These are phyloP conservation scores for Agriopis aurantiaria DNA, from an alignment of 2,888 invertebrate species.

Conservation along the genomic window DNA sequence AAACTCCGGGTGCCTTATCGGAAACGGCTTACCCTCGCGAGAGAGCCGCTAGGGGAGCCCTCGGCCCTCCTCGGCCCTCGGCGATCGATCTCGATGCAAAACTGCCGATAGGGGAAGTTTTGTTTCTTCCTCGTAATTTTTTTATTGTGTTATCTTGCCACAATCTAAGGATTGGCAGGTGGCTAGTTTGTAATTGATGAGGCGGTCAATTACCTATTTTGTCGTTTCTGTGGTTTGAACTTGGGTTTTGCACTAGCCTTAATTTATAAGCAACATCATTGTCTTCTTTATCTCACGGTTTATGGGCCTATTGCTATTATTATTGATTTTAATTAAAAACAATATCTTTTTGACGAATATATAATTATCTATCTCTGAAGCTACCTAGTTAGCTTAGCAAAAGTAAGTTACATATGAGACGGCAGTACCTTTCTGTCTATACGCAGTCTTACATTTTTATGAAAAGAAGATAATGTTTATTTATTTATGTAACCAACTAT, in stretches of 20 bases:
- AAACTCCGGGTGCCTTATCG: conserved; percentile 82
- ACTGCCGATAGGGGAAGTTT: conserved; percentile 72
- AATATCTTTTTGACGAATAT: too few relatives aligned
- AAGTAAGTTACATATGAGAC: too few relatives aligned
- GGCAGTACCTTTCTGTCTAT: too few relatives aligned
- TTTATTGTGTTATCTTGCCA: conserved; percentile 69
- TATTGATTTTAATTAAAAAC: too few relatives aligned
- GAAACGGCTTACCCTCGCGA: conserved; percentile 86
- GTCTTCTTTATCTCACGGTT: background rate
- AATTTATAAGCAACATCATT: background rate
- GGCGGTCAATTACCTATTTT: conserved; percentile 29
- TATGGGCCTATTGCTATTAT: background rate
- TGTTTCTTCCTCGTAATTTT: conserved; percentile 75
- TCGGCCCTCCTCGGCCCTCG: conserved; percentile 59
- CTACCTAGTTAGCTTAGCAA: too few relatives aligned
- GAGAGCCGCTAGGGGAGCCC: conserved; percentile 61
- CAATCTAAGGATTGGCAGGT: conserved; percentile 51
- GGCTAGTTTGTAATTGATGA: conserved; percentile 45
- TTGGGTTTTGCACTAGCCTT: conserved; percentile 1
- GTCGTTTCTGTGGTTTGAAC: conserved; percentile 11
- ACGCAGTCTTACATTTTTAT: background rate
- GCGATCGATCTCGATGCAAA: conserved; percentile 85
- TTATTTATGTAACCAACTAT: conserved; percentile 19
- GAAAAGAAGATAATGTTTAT: conserved; percentile 11
- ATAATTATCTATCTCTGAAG: too few relatives aligned